phyloP scores from a whole-genome alignment of 2,797 vertebrate genomes.

The Sarcoramphus papa region DNA sequence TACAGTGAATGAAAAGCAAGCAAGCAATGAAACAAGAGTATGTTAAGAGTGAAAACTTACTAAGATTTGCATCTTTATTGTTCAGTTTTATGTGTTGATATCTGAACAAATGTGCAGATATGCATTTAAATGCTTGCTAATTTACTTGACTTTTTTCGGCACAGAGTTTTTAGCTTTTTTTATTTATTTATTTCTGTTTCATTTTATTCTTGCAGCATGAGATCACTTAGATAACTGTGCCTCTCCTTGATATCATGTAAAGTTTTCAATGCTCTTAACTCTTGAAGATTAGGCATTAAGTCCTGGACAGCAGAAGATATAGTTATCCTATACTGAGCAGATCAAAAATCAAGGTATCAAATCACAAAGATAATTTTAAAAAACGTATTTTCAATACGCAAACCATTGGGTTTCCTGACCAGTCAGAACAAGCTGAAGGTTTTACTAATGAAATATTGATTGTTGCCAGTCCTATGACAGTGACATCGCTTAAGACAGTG shows the following conservation, averaged over 20 bases:
- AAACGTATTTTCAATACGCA: not conserved
- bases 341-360: not conserved
- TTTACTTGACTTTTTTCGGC: not conserved
- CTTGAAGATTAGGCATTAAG: not conserved
- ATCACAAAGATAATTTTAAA: not conserved
- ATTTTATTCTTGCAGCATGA: not conserved
- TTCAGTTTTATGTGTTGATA: not conserved
- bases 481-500: not conserved
- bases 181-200: not conserved
- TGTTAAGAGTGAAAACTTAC: not conserved
- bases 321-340: not conserved
- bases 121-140: not conserved
- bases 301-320: not conserved
- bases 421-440: not conserved
- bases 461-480: conserved; percentile 33
- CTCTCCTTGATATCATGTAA: not conserved
- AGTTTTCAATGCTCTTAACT: not conserved
- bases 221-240: not conserved
- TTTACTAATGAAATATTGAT: conserved; percentile 64
- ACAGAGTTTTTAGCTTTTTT: not conserved
- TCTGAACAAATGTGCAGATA: not conserved
- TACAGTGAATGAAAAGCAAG: not conserved
- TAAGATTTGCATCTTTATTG: not conserved
- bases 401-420: not conserved
- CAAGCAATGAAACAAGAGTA: not conserved